A percentile compares a stretch with the other conserved stretches of the same genome.
phyloP scores from a whole-genome alignment of 2,888 invertebrate genomes.

The Nomada ruficornis region DNA sequence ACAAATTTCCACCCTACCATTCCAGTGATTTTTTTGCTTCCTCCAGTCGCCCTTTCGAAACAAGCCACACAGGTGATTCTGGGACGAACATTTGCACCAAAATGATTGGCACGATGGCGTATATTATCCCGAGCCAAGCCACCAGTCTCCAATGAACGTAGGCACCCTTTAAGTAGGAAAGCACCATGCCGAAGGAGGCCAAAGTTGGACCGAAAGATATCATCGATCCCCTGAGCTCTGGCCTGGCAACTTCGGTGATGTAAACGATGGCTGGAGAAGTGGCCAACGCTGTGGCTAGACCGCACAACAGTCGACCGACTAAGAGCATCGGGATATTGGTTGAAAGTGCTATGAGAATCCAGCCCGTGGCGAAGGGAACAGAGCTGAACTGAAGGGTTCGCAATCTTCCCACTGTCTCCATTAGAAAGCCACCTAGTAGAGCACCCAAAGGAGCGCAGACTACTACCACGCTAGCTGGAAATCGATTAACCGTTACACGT shows the following conservation, averaged over 20 bases:
- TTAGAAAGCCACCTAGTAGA: constrained; percentile 85
- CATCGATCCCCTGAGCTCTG: constrained; percentile 87
- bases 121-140: constrained; percentile 86
- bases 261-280: constrained; percentile 87
- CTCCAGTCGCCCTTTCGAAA: constrained; percentile 86
- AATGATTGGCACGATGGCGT: constrained; percentile 85
- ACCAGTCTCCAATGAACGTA: constrained; percentile 86
- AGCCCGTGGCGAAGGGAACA: constrained; percentile 86
- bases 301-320: constrained; percentile 85
- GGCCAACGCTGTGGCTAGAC: constrained; percentile 86
- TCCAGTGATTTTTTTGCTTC: constrained; percentile 85
- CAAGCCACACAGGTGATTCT: constrained; percentile 87
- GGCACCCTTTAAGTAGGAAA: constrained; percentile 86
- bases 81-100: constrained; percentile 85
- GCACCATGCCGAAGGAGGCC: constrained; percentile 87
- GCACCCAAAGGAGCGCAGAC: constrained; percentile 86
- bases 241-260: constrained; percentile 87
- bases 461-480: constrained; percentile 86
- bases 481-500: not conserved
- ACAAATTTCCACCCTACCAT: constrained; percentile 77
- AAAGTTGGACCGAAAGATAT: constrained; percentile 87
- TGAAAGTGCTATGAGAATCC: constrained; percentile 86
- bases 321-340: constrained; percentile 85
- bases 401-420: constrained; percentile 86
- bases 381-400: constrained; percentile 86